Evolutionary conservation across 2,888 invertebrate species (phyloP), one percentile per base, ranked within the genome.

Genomic region (Tethea ocularis): DNA sequence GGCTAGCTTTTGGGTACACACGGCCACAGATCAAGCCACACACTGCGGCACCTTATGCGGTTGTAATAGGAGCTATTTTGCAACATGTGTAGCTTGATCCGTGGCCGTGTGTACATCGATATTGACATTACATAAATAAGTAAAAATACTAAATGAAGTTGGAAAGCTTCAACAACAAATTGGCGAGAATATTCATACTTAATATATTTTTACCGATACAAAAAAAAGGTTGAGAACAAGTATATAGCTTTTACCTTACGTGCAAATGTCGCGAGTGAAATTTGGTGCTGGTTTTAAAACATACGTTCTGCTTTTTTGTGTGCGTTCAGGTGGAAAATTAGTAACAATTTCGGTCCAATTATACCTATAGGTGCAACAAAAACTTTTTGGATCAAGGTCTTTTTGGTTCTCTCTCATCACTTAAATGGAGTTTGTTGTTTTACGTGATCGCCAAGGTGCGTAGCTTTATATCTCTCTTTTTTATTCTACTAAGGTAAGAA

Each of bases 191-290:
- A n/a, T n/a, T 41, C 46, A 46, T 46, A 20, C 20, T 20, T 46
- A 46, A 46, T 46, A 20, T 20, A 46, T 20, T 46, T 46, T 46
- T 46, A 46, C 20, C 46, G 46, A 46, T 46, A 20, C 46, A 17
- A 46, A 46, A 46, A 46, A 46, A 20, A 17, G 8, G n/a, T 46
- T 46, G 46, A 46, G 20, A 46, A 46, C 46, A 20, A 46, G 46
- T 46, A 20, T 46, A 8, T 46, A 46, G 46, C 46, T 20, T 20
- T 20, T 20, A 20, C 46, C 46, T 20, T 46, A 46, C 10, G 46
- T 46, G 46, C 46, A 46, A 46, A 46, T 46, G 46, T 46, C 46
- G 46, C 20, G 20, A n/a, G 46, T 46, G 46, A 46, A 46, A 46
- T 20, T 38, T 38, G 38, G n/a, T 2, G 17, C 20, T 8, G 46